Evolutionary conservation across 2,888 invertebrate species (phyloP).

Genomic region (Hecatera dysodea): DNA sequence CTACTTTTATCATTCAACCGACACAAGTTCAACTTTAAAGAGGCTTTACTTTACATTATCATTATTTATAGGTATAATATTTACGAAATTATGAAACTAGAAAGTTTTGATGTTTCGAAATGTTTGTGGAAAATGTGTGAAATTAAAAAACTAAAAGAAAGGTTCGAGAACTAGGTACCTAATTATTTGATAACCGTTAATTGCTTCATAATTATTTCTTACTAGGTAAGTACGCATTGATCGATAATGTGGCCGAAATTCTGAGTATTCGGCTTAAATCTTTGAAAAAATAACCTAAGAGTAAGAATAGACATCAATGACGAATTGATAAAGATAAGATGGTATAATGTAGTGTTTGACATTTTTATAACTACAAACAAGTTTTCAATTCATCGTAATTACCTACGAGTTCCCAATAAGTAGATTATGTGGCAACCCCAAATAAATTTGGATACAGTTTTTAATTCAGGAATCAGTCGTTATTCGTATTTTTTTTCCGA

Average conservation of each 20-base stretch:
- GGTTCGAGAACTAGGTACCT: background rate
- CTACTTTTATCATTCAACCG: too few relatives aligned
- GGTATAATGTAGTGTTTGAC: background rate
- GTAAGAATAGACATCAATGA: too few relatives aligned
- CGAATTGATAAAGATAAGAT: too few relatives aligned
- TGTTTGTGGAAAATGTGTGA: background rate
- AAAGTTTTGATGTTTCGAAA: too few relatives aligned
- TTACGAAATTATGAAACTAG: background rate
- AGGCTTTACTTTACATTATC: too few relatives aligned
- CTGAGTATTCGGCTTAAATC: background rate
- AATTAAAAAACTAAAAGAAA: slow-evolving; percentile 5
- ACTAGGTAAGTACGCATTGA: background rate
- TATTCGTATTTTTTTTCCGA: background rate
- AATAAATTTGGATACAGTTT: too few relatives aligned
- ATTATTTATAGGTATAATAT: too few relatives aligned
- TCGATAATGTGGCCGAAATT: slow-evolving; percentile 4
- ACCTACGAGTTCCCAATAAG: too few relatives aligned
- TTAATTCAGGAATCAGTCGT: background rate
- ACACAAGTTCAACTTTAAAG: too few relatives aligned
- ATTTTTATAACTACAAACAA: background rate
- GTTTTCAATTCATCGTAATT: background rate
- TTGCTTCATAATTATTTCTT: slow-evolving; percentile 18
- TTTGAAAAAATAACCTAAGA: too few relatives aligned
- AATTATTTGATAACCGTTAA: slow-evolving; percentile 58
- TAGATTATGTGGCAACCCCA: too few relatives aligned